Evolutionary conservation across 2,888 invertebrate genomes (phyloP).

Genomic region (Oligia fasciuncula): DNA sequence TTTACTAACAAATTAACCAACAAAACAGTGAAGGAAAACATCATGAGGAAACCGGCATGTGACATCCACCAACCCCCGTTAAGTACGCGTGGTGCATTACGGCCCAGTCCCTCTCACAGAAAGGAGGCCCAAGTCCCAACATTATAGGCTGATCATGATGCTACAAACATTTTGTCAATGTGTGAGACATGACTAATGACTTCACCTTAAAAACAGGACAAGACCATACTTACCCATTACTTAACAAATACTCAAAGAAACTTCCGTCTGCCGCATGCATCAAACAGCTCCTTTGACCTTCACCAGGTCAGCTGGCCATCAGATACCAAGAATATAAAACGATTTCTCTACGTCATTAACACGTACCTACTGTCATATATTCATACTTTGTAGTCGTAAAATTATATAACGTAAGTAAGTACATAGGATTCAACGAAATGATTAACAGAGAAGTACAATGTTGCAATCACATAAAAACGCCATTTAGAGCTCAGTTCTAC

Average conservation of each 20-base stretch:
- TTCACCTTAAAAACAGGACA: not conserved
- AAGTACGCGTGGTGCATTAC: not conserved
- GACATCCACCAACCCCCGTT: not conserved
- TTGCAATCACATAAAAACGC: conserved; percentile 54
- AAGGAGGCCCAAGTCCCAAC: not conserved
- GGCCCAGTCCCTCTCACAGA: too few relatives aligned
- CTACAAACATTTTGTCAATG: not conserved
- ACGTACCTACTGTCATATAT: conserved; percentile 5
- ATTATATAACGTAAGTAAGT: conserved; percentile 39
- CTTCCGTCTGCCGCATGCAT: not conserved
- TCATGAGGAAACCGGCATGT: not conserved
- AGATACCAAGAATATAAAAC: conserved; percentile 30
- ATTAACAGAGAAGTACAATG: conserved; percentile 60
- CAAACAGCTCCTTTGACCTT: conserved; percentile 4
- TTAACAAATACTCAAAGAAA: not conserved
- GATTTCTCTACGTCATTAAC: conserved; percentile 22
- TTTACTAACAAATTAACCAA: not conserved
- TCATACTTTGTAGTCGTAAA: conserved; percentile 31
- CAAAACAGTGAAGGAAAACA: not conserved
- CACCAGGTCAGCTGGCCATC: not conserved
- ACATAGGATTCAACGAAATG: conserved; percentile 71
- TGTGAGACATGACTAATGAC: not conserved
- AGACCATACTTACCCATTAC: not conserved
- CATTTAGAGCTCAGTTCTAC: conserved; percentile 56
- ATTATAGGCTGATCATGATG: not conserved